These are phyloP conservation scores for Trematomus loennbergii DNA, from an alignment of 2,113 vertebrate species.

Conservation along the genomic window DNA sequence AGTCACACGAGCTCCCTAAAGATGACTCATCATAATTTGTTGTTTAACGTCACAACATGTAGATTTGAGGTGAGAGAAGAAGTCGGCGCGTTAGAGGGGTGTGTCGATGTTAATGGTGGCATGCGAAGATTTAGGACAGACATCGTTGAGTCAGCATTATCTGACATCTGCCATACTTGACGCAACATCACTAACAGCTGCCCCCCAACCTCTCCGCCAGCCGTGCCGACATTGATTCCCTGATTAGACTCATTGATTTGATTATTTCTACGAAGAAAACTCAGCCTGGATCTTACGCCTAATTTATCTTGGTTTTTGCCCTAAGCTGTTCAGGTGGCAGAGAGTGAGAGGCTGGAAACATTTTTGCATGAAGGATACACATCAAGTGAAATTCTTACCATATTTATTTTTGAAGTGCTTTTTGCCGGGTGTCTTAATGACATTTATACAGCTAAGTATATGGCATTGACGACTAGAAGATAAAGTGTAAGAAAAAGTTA, in stretches of 20 bases:
- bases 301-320: slow-evolving; percentile 67
- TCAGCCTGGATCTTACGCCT: slow-evolving; percentile 64
- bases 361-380: not conserved
- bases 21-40: slow-evolving; percentile 63
- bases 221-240: slow-evolving; percentile 80
- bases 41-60: slow-evolving; percentile 29
- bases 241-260: slow-evolving; percentile 85
- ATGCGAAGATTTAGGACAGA: slow-evolving; percentile 72
- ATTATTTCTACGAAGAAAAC: slow-evolving; percentile 82
- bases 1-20: slow-evolving; percentile 52
- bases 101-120: slow-evolving; percentile 72
- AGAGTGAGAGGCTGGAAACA: slow-evolving; percentile 23
- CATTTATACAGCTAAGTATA: not conserved
- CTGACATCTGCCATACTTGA: slow-evolving; percentile 72
- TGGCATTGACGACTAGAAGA: not conserved
- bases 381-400: not conserved
- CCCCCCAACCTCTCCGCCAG: slow-evolving; percentile 49
- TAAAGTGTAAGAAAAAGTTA: not conserved
- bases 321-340: slow-evolving; percentile 10
- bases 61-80: slow-evolving; percentile 6
- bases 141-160: slow-evolving; percentile 77
- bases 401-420: not conserved
- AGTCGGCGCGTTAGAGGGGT: not conserved
- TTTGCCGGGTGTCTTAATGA: not conserved
- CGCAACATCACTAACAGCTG: slow-evolving; percentile 69